These are phyloP conservation scores for Apodemia duryi DNA, from an alignment of 2,888 invertebrate species.

Conservation along the genomic window DNA sequence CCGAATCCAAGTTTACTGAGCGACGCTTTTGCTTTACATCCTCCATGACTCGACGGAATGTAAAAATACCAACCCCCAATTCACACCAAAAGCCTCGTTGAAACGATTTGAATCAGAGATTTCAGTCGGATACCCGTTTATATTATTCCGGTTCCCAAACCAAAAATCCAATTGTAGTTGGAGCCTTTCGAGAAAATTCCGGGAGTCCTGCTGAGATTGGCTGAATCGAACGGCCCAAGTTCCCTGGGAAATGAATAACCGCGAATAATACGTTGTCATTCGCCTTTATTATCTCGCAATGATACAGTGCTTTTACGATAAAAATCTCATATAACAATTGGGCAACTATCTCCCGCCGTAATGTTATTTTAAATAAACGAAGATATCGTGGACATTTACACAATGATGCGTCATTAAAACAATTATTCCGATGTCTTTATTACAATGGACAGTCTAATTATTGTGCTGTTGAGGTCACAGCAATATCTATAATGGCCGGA, in stretches of 20 bases:
- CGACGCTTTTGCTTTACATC: conserved; percentile 3
- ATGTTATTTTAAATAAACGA: conserved; percentile 65
- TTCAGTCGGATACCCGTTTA: conserved; percentile 75
- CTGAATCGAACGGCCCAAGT: conserved; percentile 51
- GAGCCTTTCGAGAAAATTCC: conserved; percentile 67
- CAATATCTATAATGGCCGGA: conserved; percentile 1
- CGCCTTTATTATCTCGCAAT: conserved; percentile 77
- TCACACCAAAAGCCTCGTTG: conserved; percentile 62
- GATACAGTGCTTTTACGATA: conserved; percentile 75
- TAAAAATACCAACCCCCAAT: conserved; percentile 23
- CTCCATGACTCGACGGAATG: conserved; percentile 10
- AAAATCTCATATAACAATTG: conserved; percentile 70
- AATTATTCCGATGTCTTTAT: conserved; percentile 69
- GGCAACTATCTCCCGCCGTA: conserved; percentile 45
- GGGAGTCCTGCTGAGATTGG: conserved; percentile 73
- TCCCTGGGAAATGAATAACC: conserved; percentile 64
- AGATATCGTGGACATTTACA: conserved; percentile 56
- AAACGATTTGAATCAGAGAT: conserved; percentile 77
- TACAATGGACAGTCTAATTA: conserved; percentile 35
- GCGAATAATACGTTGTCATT: conserved; percentile 77
- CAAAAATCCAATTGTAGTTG: conserved; percentile 76
- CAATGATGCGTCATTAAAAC: conserved; percentile 59
- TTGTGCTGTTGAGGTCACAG: neutral
- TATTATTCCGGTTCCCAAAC: conserved; percentile 78
- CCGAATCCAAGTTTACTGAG: neutral